phyloP scores from a whole-genome alignment of 2,797 vertebrate genomes.

The Anas georgica region DNA sequence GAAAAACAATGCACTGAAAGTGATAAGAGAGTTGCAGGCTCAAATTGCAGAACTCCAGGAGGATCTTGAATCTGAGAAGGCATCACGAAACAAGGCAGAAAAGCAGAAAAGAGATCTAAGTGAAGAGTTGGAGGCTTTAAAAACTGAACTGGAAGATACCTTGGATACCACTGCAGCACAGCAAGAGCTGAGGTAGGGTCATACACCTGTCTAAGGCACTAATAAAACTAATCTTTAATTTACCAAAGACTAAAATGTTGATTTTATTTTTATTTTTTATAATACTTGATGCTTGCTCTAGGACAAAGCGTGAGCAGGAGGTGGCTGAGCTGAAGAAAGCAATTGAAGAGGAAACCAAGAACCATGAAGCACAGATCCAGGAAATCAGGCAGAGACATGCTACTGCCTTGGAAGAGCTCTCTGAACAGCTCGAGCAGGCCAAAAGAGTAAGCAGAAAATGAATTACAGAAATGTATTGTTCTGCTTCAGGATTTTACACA shows the following conservation, averaged over 20 bases:
- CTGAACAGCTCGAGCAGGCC: constrained; percentile 95
- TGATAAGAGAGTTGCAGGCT: constrained; percentile 93
- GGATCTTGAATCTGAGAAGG: constrained; percentile 94
- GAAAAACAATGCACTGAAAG: constrained; percentile 93
- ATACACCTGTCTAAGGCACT: not conserved
- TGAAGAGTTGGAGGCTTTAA: constrained; percentile 95
- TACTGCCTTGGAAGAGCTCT: constrained; percentile 90
- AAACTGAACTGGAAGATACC: constrained; percentile 96
- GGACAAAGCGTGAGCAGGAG: constrained; percentile 95
- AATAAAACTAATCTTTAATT: not conserved
- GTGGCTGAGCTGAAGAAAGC: constrained; percentile 96
- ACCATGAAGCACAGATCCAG: constrained; percentile 94
- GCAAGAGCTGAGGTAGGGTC: constrained; percentile 93
- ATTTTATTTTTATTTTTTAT: not conserved
- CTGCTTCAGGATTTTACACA: not conserved
- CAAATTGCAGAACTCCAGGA: constrained; percentile 95
- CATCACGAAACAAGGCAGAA: constrained; percentile 92
- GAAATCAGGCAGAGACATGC: constrained; percentile 93
- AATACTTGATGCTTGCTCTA: constrained; percentile 26
- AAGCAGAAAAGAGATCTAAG: constrained; percentile 96
- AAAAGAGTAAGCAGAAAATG: constrained; percentile 84
- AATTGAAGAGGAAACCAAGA: constrained; percentile 94
- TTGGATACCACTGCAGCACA: constrained; percentile 97
- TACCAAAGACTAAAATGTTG: not conserved
- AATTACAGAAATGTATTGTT: not conserved